Evolutionary conservation across 2,113 vertebrate species (phyloP), one percentile per base, ranked within the genome.

Genomic region (Pionites leucogaster): DNA sequence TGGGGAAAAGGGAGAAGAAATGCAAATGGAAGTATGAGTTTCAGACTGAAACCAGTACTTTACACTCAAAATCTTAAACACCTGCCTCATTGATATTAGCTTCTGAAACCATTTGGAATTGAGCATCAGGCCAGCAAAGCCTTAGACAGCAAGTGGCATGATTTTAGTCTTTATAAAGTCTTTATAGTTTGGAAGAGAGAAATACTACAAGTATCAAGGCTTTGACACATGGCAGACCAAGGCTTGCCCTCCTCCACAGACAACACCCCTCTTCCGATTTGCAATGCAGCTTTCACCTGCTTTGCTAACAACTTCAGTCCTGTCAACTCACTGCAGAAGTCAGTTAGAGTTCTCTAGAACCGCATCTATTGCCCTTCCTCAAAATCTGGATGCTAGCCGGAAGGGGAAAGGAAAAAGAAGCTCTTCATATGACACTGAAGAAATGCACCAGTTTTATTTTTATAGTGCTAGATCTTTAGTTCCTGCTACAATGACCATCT

Each of bases 151-250:
- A 13, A 53, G 19, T 13, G 7, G 29, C 13, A 8, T 6, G 19
- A 81, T 23, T 78, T 81, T 5, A 74, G 35, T 5, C 44, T 44
- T 44, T 44, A 19, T 19, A 44, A 82, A 24, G 46, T 42, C 28
- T 57, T 47, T 47, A 20, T 7, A 49, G 53, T 50, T 17, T 35
- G 42, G 47, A 77, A 90, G 29, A 70, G 10, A 65, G 35, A 84
- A 88, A 49, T 37, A 75, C 17, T 1, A 28, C 0, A 4, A 77
- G 42, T 29, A 74, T 59, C 46, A 59, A 29, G 59, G 44, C 22
- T 69, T 10, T 47, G 44, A 76, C 22, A 29, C 37, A 19, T 1
- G 8, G 12, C 16, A 22, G 27, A 37, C 68, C 0, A 0, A 82
- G 33, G 11, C 41, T 67, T 86, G 39, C 23, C 10, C 29, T 90